Percentiles rank a stretch among this genome's conserved stretches.
phyloP scores from a whole-genome alignment of 2,113 vertebrate species.

The Erinaceus europaeus region DNA sequence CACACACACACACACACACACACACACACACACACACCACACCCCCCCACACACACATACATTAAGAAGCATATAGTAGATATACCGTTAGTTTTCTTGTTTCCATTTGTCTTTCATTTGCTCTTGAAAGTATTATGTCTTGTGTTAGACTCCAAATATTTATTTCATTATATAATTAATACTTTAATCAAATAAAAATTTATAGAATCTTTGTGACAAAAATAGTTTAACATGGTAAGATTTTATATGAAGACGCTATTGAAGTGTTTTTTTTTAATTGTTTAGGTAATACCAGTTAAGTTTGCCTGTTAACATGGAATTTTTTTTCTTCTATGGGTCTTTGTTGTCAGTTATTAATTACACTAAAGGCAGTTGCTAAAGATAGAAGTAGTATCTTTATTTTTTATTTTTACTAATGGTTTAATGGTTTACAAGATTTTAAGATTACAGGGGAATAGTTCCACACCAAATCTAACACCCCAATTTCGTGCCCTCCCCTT shows the following conservation, averaged over 20 bases:
- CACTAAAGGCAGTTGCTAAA: neutral
- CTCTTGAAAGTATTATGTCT: neutral
- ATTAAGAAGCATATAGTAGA: neutral
- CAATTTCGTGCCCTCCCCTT: too few relatives aligned
- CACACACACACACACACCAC: neutral
- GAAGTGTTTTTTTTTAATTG: neutral
- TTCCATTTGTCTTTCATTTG: neutral
- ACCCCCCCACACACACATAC: neutral
- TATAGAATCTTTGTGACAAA: neutral
- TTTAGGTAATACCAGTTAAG: neutral
- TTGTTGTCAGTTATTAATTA: neutral
- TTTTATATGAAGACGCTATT: neutral
- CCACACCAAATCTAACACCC: too few relatives aligned
- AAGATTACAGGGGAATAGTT: too few relatives aligned
- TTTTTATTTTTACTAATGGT: too few relatives aligned
- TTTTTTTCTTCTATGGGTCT: neutral
- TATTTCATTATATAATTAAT: neutral
- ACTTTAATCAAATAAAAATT: neutral
- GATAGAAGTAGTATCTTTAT: slow-evolving; percentile 35
- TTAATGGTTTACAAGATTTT: too few relatives aligned
- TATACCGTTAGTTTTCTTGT: neutral
- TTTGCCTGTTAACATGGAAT: neutral
- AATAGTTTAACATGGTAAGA: neutral
- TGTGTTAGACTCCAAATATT: neutral
- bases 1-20: neutral